Base-by-base conservation (phyloP, 2,797 vertebrate species). In the Tapera naevia region DNA sequence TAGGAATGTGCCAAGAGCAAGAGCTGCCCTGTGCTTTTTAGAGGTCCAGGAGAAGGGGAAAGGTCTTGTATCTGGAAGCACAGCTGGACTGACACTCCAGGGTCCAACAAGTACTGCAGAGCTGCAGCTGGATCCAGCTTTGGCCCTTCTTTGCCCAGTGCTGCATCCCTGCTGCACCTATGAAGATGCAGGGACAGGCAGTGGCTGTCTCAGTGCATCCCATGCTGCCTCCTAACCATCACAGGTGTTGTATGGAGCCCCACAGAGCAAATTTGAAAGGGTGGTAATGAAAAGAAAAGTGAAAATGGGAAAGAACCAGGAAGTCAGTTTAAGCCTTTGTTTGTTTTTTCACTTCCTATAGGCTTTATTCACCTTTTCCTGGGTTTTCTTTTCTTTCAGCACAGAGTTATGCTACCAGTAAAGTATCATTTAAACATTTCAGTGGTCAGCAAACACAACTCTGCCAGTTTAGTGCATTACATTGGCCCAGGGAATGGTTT, bases 131-230 rank as follows among this genome's bases (percentile, higher is more conserved):
- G 32, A 61, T 65, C 45, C 62, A 48, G 1, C 7, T 75, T 25
- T 51, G 61, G n/a, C 43, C 11, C 6, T 4, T 54, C 56, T 61
- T 45, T 33, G 9, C n/a, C 32, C 2, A 1, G 4, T 46, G 50
- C 17, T 9, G 16, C 45, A 18, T 33, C 24, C 33, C 30, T 56
- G 4, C 11, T 74, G 56, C 33, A 17, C 21, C n/a, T 54, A 22
- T 27, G 8, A 4, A 28, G 23, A 28, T 0, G 2, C 2, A 5
- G 43, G 39, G 39, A 23, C 17, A 7, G 10, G 7, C 4, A 1
- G 45, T 53, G 46, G 33, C 57, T 23, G 3, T 18, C 57, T 32
- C 27, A 6, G 1, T 19, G 41, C 39, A 8, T 6, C 18, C 69
- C 2, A 0, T 56, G 53, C 46, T 93, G 75, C 24, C 28, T 80